Evolutionary conservation across 2,113 vertebrate species (phyloP), one percentile per base, ranked within the genome.

Genomic region (Caloenas nicobarica): DNA sequence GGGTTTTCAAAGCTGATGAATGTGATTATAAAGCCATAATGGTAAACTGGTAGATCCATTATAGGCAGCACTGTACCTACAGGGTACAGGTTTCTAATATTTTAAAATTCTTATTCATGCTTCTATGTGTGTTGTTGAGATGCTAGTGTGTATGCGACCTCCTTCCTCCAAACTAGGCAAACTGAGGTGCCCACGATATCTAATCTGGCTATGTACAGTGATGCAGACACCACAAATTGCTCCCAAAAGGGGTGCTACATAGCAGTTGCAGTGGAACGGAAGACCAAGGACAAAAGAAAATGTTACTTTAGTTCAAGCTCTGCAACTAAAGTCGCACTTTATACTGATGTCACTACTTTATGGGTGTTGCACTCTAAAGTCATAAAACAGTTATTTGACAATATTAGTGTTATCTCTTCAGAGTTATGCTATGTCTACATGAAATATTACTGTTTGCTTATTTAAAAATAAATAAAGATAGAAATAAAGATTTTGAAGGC

Each of bases 361-460:
- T 14, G 38, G 74, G 57, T 53, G 5, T 79, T 93, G 42, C 24
- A 68, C 33, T 95, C 56, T 2, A 1, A 81, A 95, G 92, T 62
- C 56, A 74, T 81, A 88, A 95, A 95, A 88, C 38, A 71, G n/a
- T 40, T 60, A 94, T 91, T 88, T 78, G 64, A 80, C n/a, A 83
- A 46, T 33, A 93, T 84, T 90, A 69, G 71, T 31, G 33, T 68
- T 83, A 74, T 64, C 71, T 92, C 92, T 72, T 53, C 53, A 71
- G 28, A 48, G 26, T 64, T 86, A 81, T 31, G 12, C 21, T 68
- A 44, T 61, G 24, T 48, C 76, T 83, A 61, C 40, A 65, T 82
- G 61, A 94, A 87, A 51, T 87, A 85, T 53, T 84, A 36, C n/a
- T 86, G 7, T 38, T 86, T 42, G 29, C 36, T 86, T 84, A 51